Evolutionary conservation across 1,140 invertebrate species (phyloP).

Genomic region (Brachionus paranguensis): DNA sequence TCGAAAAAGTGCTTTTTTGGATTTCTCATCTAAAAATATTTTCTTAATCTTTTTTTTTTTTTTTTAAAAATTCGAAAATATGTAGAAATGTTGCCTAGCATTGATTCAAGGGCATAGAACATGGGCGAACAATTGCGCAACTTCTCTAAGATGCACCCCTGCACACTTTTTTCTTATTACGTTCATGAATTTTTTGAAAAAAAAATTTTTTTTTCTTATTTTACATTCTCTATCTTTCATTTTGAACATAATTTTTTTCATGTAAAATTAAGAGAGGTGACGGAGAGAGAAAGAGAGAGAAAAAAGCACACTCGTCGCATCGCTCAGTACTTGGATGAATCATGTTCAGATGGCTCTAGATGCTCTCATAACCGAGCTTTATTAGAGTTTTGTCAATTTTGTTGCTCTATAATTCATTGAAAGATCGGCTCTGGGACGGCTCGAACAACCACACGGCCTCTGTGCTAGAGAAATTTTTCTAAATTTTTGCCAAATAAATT

Average conservation of each 20-base stretch:
- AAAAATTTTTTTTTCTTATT: not conserved
- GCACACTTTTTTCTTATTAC: not conserved
- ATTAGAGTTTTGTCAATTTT: not conserved
- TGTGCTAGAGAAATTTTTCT: not conserved
- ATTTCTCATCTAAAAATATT: slow-evolving; percentile 15
- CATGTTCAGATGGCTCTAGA: not conserved
- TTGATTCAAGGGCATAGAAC: not conserved
- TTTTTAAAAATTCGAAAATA: not conserved
- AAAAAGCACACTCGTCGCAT: not conserved
- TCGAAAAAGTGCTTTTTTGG: slow-evolving; percentile 6
- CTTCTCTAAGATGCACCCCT: not conserved
- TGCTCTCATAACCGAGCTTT: not conserved
- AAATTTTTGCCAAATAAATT: not conserved
- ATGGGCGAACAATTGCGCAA: not conserved
- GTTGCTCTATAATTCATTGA: not conserved
- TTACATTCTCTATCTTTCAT: not conserved
- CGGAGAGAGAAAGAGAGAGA: not conserved
- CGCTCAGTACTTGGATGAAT: not conserved
- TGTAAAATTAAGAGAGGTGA: not conserved
- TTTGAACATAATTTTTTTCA: not conserved
- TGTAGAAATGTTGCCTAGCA: not conserved
- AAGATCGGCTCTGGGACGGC: no score
- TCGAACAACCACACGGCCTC: not conserved
- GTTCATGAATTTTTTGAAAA: not conserved
- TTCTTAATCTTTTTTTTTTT: not conserved